phyloP scores from a whole-genome alignment of 2,888 invertebrate genomes.

The Melanophora roralis region DNA sequence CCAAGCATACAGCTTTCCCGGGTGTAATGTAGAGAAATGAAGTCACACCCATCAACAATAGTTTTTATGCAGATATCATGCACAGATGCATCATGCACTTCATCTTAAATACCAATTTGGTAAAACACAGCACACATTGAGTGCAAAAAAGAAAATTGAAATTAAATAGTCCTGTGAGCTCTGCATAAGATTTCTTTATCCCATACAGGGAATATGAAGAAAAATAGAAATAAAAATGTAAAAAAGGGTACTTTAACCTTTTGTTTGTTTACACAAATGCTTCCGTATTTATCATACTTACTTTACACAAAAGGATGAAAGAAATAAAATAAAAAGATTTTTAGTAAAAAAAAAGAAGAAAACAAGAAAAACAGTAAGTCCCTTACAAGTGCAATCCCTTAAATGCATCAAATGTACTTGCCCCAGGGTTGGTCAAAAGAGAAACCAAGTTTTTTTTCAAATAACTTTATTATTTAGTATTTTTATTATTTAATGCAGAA shows the following conservation, averaged over 20 bases:
- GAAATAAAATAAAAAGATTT: no score
- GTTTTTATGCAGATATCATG: neutral
- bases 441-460: no score
- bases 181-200: neutral
- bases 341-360: no score
- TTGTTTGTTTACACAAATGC: constrained; percentile 20
- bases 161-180: constrained; percentile 32
- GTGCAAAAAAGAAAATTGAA: neutral
- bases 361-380: no score
- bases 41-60: neutral
- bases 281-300: constrained; percentile 19
- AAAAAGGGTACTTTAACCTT: constrained; percentile 47
- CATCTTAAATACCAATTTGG: neutral
- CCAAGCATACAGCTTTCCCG: neutral
- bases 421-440: no score
- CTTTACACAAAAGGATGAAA: no score
- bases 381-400: no score
- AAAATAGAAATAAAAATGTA: constrained; percentile 1
- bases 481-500: no score
- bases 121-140: neutral
- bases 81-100: neutral
- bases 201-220: neutral
- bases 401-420: no score
- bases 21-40: constrained; percentile 6
- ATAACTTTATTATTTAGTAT: no score